These are phyloP conservation scores for Tineola bisselliella DNA, from an alignment of 2,888 invertebrate genomes.

Conservation along the genomic window DNA sequence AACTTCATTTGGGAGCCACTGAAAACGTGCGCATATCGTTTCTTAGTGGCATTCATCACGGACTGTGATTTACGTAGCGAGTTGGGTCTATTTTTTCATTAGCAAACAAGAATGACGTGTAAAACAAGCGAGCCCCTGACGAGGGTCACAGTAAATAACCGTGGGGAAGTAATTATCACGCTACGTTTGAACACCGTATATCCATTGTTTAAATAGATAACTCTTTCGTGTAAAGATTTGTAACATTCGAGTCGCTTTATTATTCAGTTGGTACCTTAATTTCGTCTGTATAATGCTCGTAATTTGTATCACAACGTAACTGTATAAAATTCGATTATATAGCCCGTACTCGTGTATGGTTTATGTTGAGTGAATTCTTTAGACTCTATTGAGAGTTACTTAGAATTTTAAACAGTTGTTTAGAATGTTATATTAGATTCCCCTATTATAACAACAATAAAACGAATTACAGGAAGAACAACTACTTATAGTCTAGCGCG, in stretches of 20 bases:
- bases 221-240: neutral
- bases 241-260: neutral
- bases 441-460: too few relatives aligned
- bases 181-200: slow-evolving; percentile 12
- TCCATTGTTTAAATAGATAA: neutral
- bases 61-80: slow-evolving; percentile 7
- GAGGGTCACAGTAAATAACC: slow-evolving; percentile 56
- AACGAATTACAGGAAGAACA: too few relatives aligned
- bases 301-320: too few relatives aligned
- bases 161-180: slow-evolving; percentile 52
- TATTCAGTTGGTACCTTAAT: too few relatives aligned
- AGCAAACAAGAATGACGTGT: slow-evolving; percentile 62
- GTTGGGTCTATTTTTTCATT: slow-evolving; percentile 47
- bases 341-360: too few relatives aligned
- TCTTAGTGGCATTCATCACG: neutral
- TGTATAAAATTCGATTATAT: too few relatives aligned
- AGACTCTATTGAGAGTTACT: too few relatives aligned
- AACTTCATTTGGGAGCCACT: neutral
- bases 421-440: too few relatives aligned
- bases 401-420: too few relatives aligned
- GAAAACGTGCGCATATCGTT: neutral
- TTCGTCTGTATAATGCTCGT: too few relatives aligned
- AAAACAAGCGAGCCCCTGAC: slow-evolving; percentile 56
- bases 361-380: too few relatives aligned
- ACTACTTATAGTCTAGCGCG: too few relatives aligned